Conservation (phyloP, 1,140 invertebrate species). For the Eulimnadia texana region DNA sequence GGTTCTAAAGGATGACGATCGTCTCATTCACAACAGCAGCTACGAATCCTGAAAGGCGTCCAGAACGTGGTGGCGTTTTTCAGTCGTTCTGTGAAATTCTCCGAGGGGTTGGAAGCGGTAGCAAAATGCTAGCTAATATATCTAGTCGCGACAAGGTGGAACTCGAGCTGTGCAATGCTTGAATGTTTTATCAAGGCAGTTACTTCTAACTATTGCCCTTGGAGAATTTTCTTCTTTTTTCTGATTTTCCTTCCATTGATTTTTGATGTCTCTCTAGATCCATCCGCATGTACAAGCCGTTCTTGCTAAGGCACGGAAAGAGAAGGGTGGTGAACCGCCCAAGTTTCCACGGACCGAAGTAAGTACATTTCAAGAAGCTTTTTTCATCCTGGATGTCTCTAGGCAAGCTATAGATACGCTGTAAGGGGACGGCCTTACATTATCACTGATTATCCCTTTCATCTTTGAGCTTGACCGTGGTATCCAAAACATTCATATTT, state of each 20-base stretch:
- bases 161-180: background rate
- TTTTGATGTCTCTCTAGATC: too few species aligned
- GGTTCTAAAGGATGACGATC: background rate
- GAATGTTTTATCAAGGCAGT: slow-evolving; percentile 1
- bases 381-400: background rate
- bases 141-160: slow-evolving; percentile 1
- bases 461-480: background rate
- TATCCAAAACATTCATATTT: background rate
- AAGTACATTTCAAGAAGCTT: background rate
- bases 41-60: background rate
- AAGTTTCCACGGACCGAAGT: slow-evolving; percentile 1
- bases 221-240: background rate
- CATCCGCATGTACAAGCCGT: background rate
- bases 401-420: background rate
- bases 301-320: background rate
- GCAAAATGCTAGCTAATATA: background rate
- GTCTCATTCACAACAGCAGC: background rate
- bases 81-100: background rate
- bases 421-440: background rate
- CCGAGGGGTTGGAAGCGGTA: background rate
- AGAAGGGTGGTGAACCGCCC: background rate
- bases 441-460: background rate
- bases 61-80: slow-evolving; percentile 8
- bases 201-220: background rate
- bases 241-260: too few species aligned